These are phyloP conservation scores for Rhineura floridana DNA, from an alignment of 2,113 vertebrate species.

Conservation along the genomic window DNA sequence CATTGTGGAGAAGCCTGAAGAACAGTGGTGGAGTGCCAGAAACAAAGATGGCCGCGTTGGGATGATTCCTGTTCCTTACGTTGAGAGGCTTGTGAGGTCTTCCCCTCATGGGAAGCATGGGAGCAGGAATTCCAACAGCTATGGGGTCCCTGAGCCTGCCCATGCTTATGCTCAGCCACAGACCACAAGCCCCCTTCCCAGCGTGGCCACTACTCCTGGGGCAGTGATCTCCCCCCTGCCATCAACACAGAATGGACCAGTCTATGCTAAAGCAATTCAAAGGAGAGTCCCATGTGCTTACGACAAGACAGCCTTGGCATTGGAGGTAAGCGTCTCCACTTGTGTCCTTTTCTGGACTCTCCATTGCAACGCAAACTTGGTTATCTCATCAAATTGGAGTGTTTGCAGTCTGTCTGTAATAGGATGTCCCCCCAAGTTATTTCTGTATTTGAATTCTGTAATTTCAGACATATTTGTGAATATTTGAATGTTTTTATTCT, in stretches of 20 bases:
- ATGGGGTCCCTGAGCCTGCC: conserved; percentile 95
- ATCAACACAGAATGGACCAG: conserved; percentile 94
- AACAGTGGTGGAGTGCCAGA: conserved; percentile 99
- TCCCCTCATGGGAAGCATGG: conserved; percentile 82
- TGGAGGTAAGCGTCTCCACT: conserved; percentile 84
- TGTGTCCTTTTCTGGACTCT: neutral
- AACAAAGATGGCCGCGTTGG: conserved; percentile 94
- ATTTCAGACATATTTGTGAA: neutral
- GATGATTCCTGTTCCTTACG: conserved; percentile 98
- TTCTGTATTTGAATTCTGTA: neutral
- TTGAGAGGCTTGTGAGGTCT: conserved; percentile 91
- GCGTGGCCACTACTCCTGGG: conserved; percentile 83
- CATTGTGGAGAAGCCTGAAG: conserved; percentile 97
- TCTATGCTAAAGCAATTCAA: conserved; percentile 96
- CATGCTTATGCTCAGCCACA: conserved; percentile 94
- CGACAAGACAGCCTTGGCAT: conserved; percentile 95
- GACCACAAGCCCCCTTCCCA: conserved; percentile 88
- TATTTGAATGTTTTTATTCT: no score
- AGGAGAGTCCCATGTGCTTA: conserved; percentile 98
- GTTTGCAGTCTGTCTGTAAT: no score
- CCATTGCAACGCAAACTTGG: no score
- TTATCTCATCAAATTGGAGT: neutral
- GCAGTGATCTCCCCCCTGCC: conserved; percentile 87
- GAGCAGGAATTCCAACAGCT: conserved; percentile 96
- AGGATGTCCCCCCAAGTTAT: neutral